Conservation (phyloP, 2,113 vertebrate genomes). For the Numida meleagris region DNA sequence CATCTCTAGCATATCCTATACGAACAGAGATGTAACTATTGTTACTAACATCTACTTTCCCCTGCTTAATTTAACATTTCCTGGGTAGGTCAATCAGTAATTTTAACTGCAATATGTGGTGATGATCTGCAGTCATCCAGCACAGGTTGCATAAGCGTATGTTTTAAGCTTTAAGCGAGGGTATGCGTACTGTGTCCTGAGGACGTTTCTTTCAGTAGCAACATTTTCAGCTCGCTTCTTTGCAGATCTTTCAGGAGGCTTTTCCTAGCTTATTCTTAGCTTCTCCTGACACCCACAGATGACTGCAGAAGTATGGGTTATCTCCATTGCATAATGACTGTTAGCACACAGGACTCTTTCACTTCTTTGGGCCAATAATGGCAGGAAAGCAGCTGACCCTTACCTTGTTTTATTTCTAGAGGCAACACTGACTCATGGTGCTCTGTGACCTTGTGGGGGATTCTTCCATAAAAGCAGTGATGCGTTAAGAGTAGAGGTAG, state of each 20-base stretch:
- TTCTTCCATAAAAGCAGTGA: not conserved
- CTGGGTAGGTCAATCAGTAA: not conserved
- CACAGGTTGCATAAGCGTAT: not conserved
- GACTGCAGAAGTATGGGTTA: not conserved
- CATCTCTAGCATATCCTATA: not conserved
- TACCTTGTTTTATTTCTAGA: accelerated
- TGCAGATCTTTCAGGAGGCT: constrained; percentile 4
- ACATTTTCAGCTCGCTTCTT: not conserved
- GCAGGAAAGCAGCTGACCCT: not conserved
- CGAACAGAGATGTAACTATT: not conserved
- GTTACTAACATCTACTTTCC: not conserved
- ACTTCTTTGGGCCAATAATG: not conserved
- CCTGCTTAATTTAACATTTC: not conserved
- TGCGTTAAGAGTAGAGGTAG: not conserved
- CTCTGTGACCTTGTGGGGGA: not conserved
- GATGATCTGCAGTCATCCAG: not conserved
- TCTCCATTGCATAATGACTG: not conserved
- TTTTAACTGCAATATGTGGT: not conserved
- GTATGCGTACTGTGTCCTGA: not conserved
- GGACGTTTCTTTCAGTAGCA: not conserved
- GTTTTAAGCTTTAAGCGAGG: not conserved
- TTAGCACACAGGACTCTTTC: not conserved
- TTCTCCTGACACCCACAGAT: not conserved
- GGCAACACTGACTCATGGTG: accelerated
- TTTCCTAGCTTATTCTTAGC: constrained; percentile 36